A percentile compares a stretch with the other conserved stretches of the same genome.
These are phyloP conservation scores for Todiramphus chloris DNA, from an alignment of 2,113 vertebrate genomes.

Conservation along the genomic window DNA sequence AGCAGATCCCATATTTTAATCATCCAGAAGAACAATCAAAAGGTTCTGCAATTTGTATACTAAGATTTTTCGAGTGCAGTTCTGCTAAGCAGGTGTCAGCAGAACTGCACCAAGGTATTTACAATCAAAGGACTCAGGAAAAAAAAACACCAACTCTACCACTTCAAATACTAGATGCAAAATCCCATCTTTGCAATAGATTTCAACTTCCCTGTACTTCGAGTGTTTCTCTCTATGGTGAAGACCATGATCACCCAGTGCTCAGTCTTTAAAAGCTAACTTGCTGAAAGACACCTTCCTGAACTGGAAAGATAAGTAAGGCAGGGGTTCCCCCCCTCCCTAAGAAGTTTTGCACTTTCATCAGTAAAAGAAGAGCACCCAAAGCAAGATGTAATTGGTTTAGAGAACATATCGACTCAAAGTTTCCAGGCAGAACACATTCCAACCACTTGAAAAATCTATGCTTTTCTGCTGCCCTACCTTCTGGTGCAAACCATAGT, in stretches of 20 bases:
- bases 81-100: not conserved
- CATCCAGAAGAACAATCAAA: not conserved
- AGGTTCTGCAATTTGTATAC: not conserved
- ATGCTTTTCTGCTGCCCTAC: not conserved
- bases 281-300: not conserved
- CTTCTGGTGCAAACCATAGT: not conserved
- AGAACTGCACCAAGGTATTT: not conserved
- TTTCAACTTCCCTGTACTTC: not conserved
- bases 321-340: not conserved
- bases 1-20: not conserved
- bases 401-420: not conserved
- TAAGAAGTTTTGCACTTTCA: not conserved
- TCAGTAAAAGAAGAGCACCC: not conserved
- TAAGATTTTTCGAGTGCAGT: not conserved
- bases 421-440: not conserved
- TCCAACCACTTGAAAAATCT: not conserved
- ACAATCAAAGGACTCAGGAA: not conserved
- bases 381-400: not conserved
- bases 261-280: not conserved
- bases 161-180: not conserved
- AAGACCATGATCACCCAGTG: not conserved
- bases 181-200: not conserved
- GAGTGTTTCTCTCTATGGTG: not conserved
- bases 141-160: not conserved
- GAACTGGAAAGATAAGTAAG: not conserved